Evolutionary conservation across 2,113 vertebrate species (phyloP).

Genomic region (Oncorhynchus tshawytscha): DNA sequence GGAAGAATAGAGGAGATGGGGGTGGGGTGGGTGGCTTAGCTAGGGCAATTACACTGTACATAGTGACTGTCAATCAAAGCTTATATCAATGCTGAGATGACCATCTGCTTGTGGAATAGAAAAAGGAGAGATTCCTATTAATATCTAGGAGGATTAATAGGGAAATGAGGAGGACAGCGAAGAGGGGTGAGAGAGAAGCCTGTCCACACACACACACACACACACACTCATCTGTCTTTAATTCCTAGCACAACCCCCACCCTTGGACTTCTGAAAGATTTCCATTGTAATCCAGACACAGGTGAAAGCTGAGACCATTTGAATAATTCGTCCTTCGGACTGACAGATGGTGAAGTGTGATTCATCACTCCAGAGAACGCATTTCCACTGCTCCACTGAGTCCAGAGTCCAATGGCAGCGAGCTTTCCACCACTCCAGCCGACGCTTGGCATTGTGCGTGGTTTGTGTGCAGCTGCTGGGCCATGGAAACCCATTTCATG

Average conservation of each 20-base stretch:
- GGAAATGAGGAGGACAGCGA: too few relatives aligned
- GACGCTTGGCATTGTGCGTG: too few relatives aligned
- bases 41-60: slow-evolving; percentile 72
- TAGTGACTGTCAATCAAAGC: slow-evolving; percentile 70
- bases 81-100: slow-evolving; percentile 43
- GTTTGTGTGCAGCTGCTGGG: too few relatives aligned
- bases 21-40: neutral
- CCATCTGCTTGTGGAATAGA: slow-evolving; percentile 58
- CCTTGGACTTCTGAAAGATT: slow-evolving; percentile 74
- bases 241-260: slow-evolving; percentile 60
- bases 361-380: too few relatives aligned
- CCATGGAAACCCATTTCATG: too few relatives aligned
- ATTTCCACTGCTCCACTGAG: too few relatives aligned
- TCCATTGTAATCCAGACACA: slow-evolving; percentile 79
- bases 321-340: slow-evolving; percentile 65
- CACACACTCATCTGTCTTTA: too few relatives aligned
- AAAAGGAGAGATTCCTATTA: slow-evolving; percentile 73
- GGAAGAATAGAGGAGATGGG: slow-evolving; percentile 32
- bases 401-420: too few relatives aligned
- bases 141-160: slow-evolving; percentile 8
- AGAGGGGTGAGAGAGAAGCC: too few relatives aligned
- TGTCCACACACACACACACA: neutral
- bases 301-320: slow-evolving; percentile 79
- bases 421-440: too few relatives aligned
- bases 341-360: too few relatives aligned